phyloP scores from a whole-genome alignment of 2,888 invertebrate species.

The Argynnis bischoffii region DNA sequence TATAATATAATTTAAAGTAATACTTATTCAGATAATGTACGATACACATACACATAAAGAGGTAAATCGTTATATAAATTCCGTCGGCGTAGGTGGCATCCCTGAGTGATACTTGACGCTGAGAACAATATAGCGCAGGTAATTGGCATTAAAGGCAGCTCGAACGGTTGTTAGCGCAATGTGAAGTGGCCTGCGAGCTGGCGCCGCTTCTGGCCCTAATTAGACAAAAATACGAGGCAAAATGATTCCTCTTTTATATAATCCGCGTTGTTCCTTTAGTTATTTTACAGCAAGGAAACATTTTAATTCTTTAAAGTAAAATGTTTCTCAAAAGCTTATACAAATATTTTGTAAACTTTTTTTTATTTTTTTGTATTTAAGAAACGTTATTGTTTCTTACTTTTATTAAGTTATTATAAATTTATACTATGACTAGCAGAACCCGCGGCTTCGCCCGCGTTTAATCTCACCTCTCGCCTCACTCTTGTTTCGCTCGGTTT shows the following conservation, averaged over 20 bases:
- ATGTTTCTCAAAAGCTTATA: background rate
- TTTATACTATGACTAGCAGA: too few species aligned
- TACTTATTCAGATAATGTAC: background rate
- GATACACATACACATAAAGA: background rate
- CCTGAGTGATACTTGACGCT: conserved; percentile 59
- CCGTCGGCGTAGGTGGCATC: conserved; percentile 33
- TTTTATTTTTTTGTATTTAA: background rate
- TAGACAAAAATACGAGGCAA: conserved; percentile 62
- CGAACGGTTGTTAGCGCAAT: conserved; percentile 61
- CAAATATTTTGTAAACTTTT: conserved; percentile 5
- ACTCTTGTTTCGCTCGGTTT: too few species aligned
- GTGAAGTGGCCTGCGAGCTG: conserved; percentile 48
- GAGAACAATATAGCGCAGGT: conserved; percentile 64
- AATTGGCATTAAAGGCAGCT: conserved; percentile 70
- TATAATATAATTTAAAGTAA: background rate
- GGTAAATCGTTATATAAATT: background rate
- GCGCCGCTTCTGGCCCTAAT: conserved; percentile 55
- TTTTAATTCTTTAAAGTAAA: conserved; percentile 1
- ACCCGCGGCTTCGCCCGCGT: too few species aligned
- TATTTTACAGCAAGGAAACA: conserved; percentile 1
- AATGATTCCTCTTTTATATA: conserved; percentile 23
- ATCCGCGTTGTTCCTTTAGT: conserved; percentile 35
- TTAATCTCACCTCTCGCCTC: too few species aligned
- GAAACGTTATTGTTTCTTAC: background rate
- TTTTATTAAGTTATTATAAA: too few species aligned